Conservation (phyloP, 2,113 vertebrate genomes). For the Pseudorhombus dupliciocellatus region DNA sequence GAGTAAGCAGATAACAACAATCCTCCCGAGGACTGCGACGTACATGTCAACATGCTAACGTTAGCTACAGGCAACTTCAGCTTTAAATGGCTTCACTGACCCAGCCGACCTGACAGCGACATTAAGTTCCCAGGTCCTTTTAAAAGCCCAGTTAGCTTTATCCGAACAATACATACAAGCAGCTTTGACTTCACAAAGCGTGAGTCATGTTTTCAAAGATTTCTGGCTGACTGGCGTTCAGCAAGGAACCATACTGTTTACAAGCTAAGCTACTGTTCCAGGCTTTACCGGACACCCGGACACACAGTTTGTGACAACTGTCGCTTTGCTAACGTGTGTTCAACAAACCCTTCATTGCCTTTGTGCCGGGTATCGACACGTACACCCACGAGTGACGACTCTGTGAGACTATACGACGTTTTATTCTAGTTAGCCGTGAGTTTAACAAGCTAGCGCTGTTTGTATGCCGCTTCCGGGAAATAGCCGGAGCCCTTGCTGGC, state of each 20-base stretch:
- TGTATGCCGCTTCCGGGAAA: conserved; percentile 53
- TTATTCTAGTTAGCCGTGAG: neutral
- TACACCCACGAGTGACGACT: accelerated
- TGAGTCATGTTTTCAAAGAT: neutral
- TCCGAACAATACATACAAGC: neutral
- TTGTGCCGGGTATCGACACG: neutral
- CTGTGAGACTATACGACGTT: neutral
- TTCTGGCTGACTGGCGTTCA: neutral
- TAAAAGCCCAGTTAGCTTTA: neutral
- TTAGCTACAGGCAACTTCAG: neutral
- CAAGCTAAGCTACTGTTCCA: conserved; percentile 12
- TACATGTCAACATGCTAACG: conserved; percentile 1
- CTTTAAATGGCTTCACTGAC: conserved; percentile 41
- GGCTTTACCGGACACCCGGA: neutral
- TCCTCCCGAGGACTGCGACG: neutral
- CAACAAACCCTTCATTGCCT: neutral
- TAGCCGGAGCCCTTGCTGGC: conserved; percentile 46
- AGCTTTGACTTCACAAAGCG: neutral
- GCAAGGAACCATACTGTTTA: neutral
- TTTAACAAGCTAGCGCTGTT: conserved; percentile 44
- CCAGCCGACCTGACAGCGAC: conserved; percentile 14
- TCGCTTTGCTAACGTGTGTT: neutral
- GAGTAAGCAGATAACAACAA: neutral
- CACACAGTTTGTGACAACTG: neutral
- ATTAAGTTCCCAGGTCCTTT: neutral